Base-by-base conservation (phyloP, 2,113 vertebrate genomes). In the Pyxicephalus adspersus region DNA sequence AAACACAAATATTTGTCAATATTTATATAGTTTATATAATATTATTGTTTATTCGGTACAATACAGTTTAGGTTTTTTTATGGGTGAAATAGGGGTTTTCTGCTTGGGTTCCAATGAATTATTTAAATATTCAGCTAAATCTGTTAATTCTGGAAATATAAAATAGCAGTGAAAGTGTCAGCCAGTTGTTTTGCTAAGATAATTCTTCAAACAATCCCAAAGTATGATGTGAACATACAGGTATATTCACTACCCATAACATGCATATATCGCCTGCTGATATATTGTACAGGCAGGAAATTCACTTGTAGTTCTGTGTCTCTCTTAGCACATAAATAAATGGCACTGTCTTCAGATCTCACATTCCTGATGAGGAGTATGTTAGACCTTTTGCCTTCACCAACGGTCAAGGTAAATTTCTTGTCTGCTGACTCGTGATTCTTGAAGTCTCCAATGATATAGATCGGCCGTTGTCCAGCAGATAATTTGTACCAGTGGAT, bases 261-360 rank as follows among this genome's bases (percentile, higher is more conserved):
- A 28, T 28, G 13, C 6, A 28, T 3, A 22, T 17, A 15, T 18
- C 5, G 25, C 25, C 28, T 18, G 2, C 23, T 71, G 91, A 89
- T 4, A 22, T 77, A 29, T 77, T 77, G 60, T 64, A 77, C 75
- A 64, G 61, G 25, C 29, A 55, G 63, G 26, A 52, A 67, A n/a
- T 55, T 13, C 23, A 3, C 25, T 3, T 78, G 64, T 25, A 67
- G 7, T 50, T 11, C 52, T 78, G 76, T 78, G 76, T 54, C 64
- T 38, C 45, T 25, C 64, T 20, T 19, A 15, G n/a, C 76, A 78
- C 76, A 78, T 5, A 67, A 17, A 78, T 78, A 78, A 51, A 66
- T n/a, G 18, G 34, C 64, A n/a, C 51, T 78, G 15, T 78, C 63
- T 54, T 67, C 64, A 55, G 9, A n/a, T 52, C 25, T 66, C 2